Evolutionary conservation across 2,113 vertebrate genomes (phyloP).

Genomic region (Phocoena phocoena): DNA sequence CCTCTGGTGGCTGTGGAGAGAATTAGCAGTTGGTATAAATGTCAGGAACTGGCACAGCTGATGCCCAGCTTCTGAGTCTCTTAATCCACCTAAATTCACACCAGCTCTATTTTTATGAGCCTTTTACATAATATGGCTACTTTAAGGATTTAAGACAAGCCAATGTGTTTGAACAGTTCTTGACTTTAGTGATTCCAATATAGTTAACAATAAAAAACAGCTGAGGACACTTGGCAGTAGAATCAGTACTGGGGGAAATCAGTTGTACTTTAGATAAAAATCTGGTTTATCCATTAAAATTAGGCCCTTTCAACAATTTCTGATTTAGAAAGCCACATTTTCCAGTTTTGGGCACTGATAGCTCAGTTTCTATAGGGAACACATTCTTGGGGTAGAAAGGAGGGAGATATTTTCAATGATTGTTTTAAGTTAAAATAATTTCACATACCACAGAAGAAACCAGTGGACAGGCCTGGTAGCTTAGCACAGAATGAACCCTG

Average conservation of each 20-base stretch:
- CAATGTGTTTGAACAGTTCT: conserved; percentile 11
- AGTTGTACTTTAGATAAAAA: conserved; percentile 20
- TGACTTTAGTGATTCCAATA: conserved; percentile 5
- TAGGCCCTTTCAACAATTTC: not conserved
- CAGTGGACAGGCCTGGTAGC: not conserved
- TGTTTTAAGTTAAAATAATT: conserved; percentile 47
- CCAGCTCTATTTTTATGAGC: conserved; percentile 13
- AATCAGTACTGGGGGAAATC: not conserved
- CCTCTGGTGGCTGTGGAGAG: not conserved
- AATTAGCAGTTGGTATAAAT: not conserved
- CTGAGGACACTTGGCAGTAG: conserved; percentile 5
- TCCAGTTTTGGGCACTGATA: not conserved
- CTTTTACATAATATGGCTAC: not conserved
- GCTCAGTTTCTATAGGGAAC: not conserved
- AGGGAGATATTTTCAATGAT: conserved; percentile 2
- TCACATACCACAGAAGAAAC: not conserved
- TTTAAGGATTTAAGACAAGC: conserved; percentile 36
- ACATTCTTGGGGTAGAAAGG: conserved; percentile 27
- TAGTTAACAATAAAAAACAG: conserved; percentile 58
- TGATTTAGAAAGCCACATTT: conserved; percentile 30
- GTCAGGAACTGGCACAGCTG: not conserved
- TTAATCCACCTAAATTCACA: not conserved
- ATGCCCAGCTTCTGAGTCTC: not conserved
- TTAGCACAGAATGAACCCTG: not conserved
- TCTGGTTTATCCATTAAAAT: conserved; percentile 20